Conservation (phyloP, 2,797 vertebrate species). For the Chloroceryle amazona region DNA sequence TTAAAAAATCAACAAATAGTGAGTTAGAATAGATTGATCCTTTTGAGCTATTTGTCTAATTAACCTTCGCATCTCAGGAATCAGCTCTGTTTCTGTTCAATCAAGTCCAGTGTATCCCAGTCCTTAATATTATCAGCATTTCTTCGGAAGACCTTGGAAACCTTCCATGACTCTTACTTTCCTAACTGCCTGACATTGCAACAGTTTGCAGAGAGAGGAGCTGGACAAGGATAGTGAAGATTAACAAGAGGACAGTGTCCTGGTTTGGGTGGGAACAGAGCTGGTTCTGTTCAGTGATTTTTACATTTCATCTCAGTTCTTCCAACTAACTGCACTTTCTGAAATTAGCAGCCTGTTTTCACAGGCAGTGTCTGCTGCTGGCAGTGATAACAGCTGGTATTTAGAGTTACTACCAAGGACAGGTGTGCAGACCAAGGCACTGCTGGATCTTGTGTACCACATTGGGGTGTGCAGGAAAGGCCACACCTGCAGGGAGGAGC, state of each 20-base stretch:
- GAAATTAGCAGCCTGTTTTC: too few relatives aligned
- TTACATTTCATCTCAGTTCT: too few relatives aligned
- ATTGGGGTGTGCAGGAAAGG: too few relatives aligned
- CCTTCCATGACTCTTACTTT: neutral
- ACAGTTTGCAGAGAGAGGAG: neutral
- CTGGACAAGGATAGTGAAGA: neutral
- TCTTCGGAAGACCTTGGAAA: slow-evolving; percentile 2
- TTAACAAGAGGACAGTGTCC: neutral
- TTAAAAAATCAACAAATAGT: neutral
- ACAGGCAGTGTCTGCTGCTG: too few relatives aligned
- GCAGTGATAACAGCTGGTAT: too few relatives aligned
- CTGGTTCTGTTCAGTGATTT: too few relatives aligned
- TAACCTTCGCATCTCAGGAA: slow-evolving; percentile 49
- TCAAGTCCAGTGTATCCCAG: neutral
- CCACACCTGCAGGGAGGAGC: too few relatives aligned
- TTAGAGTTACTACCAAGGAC: too few relatives aligned
- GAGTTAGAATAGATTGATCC: slow-evolving; percentile 30
- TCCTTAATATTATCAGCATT: neutral
- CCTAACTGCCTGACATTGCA: neutral
- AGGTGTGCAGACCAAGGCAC: too few relatives aligned
- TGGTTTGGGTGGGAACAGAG: too few relatives aligned
- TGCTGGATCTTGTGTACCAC: too few relatives aligned
- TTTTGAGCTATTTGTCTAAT: slow-evolving; percentile 42
- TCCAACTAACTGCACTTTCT: too few relatives aligned
- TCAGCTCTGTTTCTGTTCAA: slow-evolving; percentile 27